Base-by-base conservation (phyloP, 2,888 invertebrate species). In the Mythimna vitellina region DNA sequence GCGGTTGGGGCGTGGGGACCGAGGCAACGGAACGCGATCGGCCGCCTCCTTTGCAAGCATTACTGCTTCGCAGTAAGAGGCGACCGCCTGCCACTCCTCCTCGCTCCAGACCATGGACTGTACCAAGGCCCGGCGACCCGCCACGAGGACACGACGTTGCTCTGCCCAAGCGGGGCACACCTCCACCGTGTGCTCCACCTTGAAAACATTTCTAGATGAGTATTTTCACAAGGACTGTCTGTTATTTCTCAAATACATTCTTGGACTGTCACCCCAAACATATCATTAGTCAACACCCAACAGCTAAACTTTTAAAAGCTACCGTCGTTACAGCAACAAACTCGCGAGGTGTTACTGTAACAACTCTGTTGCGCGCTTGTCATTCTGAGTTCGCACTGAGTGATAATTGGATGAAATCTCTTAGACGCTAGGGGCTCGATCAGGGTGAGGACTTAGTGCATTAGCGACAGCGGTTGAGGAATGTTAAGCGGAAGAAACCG, bases 371-470 rank as follows among this genome's bases (percentile, higher is more conserved):
- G 62, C 51, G 58, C 71, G 67, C 72, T 76, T 71, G 75, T 70
- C 70, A 81, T 74, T 69, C 80, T 42, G 54, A 25, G 66, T 76
- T 67, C 68, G 74, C 70, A 62, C 71, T 38, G 14, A 14, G 63
- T 65, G 73, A 74, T 86, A 84, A 84, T 84, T 86, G 86, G 74
- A 82, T 81, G 69, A 84, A 84, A 84, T 86, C 77, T 84, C 80
- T 72, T 71, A 66, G 79, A 65, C 71, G 72, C 67, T 42, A n/a
- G n/a, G 49, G 49, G 20, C n/a, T 51, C 8, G 49, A 51, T 51
- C n/a, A 51, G 49, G 49, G 49, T n/a, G 49, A 51, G 8, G n/a
- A 51, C 49, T 20, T 17, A 46, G 46, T 17, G 20, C 0, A 6
- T 5, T 17, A 46, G 46, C 46, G 46, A 20, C 46, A 51, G n/a